Evolutionary conservation across 2,888 invertebrate species (phyloP).

Genomic region (Galerucella calmariensis): DNA sequence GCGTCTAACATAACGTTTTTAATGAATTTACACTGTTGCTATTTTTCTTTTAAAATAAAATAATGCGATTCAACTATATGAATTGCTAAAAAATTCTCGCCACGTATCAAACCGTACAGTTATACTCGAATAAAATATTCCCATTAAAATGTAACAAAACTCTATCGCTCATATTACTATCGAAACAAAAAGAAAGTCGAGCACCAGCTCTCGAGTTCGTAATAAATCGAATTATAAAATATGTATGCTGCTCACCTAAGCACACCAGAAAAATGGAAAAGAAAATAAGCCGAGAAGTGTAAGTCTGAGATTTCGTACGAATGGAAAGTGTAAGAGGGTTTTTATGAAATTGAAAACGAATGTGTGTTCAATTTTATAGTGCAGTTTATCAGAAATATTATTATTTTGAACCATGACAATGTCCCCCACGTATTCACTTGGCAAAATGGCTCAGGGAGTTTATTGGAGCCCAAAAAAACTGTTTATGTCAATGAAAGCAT

Average conservation of each 20-base stretch:
- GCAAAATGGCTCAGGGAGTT: too few relatives aligned
- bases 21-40: too few relatives aligned
- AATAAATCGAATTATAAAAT: constrained; percentile 27
- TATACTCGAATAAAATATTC: background rate
- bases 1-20: background rate
- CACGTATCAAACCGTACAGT: background rate
- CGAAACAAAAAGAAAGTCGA: background rate
- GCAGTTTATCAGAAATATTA: too few relatives aligned
- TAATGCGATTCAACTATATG: too few relatives aligned
- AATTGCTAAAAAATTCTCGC: background rate
- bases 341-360: background rate
- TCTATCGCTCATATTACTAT: background rate
- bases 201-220: background rate
- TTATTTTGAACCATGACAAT: too few relatives aligned
- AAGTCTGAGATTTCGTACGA: constrained; percentile 5
- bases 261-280: background rate
- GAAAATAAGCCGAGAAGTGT: background rate
- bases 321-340: background rate
- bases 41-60: too few relatives aligned
- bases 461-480: too few relatives aligned
- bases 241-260: constrained; percentile 17
- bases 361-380: background rate
- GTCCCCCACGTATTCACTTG: too few relatives aligned
- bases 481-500: too few relatives aligned
- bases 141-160: constrained; percentile 7